Percentiles rank a stretch among this genome's conserved stretches.
Evolutionary conservation across 2,113 vertebrate species (phyloP).

Genomic region (Clinocottus analis): DNA sequence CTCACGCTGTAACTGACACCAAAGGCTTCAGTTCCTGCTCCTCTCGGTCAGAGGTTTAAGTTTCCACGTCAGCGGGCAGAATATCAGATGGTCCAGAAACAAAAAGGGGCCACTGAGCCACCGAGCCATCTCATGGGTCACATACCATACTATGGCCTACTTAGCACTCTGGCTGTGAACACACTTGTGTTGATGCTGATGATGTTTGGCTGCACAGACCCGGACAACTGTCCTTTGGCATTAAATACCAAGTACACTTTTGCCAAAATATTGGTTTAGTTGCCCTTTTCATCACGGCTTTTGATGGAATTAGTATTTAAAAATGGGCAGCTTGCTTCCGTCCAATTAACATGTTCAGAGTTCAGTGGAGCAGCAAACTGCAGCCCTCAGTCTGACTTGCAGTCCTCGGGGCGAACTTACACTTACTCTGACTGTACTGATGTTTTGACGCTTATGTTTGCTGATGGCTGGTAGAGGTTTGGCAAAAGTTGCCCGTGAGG

Average conservation of each 20-base stretch:
- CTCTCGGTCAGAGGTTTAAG: slow-evolving; percentile 49
- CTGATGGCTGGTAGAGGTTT: slow-evolving; percentile 53
- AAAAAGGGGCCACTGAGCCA: slow-evolving; percentile 68
- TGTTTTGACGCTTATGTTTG: slow-evolving; percentile 57
- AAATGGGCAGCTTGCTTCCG: background rate
- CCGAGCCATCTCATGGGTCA: slow-evolving; percentile 68
- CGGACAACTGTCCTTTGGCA: background rate
- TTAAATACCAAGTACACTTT: background rate
- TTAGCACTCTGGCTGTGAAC: slow-evolving; percentile 71
- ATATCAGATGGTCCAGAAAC: slow-evolving; percentile 76
- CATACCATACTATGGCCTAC: slow-evolving; percentile 76
- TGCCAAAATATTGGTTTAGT: background rate
- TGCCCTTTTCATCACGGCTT: background rate
- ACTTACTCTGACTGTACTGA: slow-evolving; percentile 7
- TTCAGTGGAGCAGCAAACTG: slow-evolving; percentile 43
- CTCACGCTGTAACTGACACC: slow-evolving; percentile 59
- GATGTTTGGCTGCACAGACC: slow-evolving; percentile 47
- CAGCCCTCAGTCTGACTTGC: slow-evolving; percentile 6
- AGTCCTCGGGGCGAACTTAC: slow-evolving; percentile 31
- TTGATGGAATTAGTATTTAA: background rate
- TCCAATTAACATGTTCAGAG: background rate
- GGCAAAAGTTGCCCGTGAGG: slow-evolving; percentile 51
- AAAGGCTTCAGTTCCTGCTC: slow-evolving; percentile 46
- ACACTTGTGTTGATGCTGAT: slow-evolving; percentile 56
- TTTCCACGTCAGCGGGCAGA: slow-evolving; percentile 73